phyloP scores from a whole-genome alignment of 2,113 vertebrate genomes.

The Myocastor coypus region DNA sequence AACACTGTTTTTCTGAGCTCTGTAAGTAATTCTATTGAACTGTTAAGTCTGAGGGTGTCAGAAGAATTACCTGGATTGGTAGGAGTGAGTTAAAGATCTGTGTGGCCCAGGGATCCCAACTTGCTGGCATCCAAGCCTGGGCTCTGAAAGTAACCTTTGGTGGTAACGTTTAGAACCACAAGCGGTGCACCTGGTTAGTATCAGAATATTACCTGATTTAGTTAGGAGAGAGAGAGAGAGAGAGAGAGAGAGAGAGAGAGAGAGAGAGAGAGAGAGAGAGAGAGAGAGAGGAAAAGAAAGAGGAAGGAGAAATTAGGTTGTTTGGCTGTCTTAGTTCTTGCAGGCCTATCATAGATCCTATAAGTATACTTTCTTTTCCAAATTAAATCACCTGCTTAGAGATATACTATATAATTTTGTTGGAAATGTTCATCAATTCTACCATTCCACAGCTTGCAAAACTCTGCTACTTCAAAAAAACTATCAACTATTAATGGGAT shows the following conservation, averaged over 20 bases:
- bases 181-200: not conserved
- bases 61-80: not conserved
- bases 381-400: conserved; percentile 18
- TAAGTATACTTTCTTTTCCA: conserved; percentile 11
- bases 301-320: not conserved
- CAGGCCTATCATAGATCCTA: not conserved
- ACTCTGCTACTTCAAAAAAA: not conserved
- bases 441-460: not conserved
- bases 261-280: too few relatives aligned
- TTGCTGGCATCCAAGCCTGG: not conserved
- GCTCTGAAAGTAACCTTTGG: not conserved
- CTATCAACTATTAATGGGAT: not conserved
- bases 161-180: not conserved
- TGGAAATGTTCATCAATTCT: not conserved
- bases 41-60: too few relatives aligned
- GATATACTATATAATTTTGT: not conserved
- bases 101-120: too few relatives aligned
- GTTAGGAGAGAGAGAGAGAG: not conserved
- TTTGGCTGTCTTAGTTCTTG: not conserved
- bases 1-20: not conserved
- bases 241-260: not conserved
- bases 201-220: not conserved
- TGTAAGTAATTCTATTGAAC: not conserved
- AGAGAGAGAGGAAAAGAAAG: too few relatives aligned
- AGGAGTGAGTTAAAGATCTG: not conserved